Evolutionary conservation across 1,140 invertebrate genomes (phyloP), one percentile per base, ranked within the genome.

Genomic region (Thaumetopoea pityocampa): DNA sequence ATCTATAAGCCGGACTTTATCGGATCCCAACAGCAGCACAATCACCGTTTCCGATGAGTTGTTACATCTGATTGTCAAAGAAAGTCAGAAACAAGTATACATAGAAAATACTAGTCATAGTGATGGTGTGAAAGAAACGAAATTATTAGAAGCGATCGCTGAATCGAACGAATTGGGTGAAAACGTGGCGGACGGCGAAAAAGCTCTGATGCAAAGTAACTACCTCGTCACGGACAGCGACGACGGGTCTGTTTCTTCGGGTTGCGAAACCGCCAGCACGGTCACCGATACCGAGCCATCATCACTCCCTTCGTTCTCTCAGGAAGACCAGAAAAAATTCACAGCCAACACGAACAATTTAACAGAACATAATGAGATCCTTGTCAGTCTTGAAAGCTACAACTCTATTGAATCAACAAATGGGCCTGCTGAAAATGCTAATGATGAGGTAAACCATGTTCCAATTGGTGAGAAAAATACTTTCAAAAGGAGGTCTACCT

Each of bases 241-340:
- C 72, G 91, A 92, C 62, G 92, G 92, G 47, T 89, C 88, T 33
- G 90, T 93, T 61, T 93, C 92, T 32, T 92, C 90, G 44, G 92
- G 92, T 27, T 93, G 91, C 70, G 92, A 93, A 67, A 92, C 91
- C 2, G 90, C 91, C n/a, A 92, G 91, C 66, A 92, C 91, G n/a
- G 87, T 87, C 16, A 87, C 87, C 15, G 83, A 86, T 50, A 74
- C 74, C 10, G 85, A 86, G 44, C 84, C 82, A 37, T 67, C 71
- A 10, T 86, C 85, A 20, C 69, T 86, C 29, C 81, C 79, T 8
- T 82, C 78, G 12, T 70, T 73, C 43, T 64, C 63, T 1, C 64
- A 67, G 8, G 73, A 82, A 33, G 79, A 85, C 41, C 51, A 61
- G 10, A 79, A 73, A 22, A 63, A 76, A 16, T 69, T 61, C 20